Evolutionary conservation across 1,140 invertebrate species (phyloP), one percentile per base, ranked within the genome.

Genomic region (Penaeus chinensis): DNA sequence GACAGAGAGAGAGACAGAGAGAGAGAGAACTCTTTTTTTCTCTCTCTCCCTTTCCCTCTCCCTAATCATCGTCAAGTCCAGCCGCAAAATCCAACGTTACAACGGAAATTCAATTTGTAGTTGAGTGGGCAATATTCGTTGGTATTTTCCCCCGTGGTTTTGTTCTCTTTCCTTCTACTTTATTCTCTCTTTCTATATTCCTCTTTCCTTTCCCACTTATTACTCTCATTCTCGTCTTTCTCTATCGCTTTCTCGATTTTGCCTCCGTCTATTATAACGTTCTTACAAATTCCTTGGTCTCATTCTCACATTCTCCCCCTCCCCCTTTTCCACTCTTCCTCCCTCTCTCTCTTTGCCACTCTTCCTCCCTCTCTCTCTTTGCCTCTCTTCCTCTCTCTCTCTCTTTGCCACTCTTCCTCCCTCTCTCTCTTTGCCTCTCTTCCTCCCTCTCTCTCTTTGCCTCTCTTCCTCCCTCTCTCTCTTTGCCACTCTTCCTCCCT

Each of bases 1-100:
- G 74, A 32, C 2, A 77, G 32, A 20, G 18, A 32, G 32, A 20
- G 4, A 32, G 74, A 42, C 2, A 11, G n/a, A 5, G 37, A 42
- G 76, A 37, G 20, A 78, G 24, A 37, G 8, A 2, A 10, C 71
- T 76, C 71, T 76, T n/a, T 76, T 76, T 76, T n/a, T 76, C 71
- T 76, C 71, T 76, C 71, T 76, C 71, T 76, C 24, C 24, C 71
- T 27, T n/a, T 27, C 78, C 24, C 42, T 80, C 78, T 80, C 78
- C 47, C 37, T 80, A 27, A 47, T 54, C 24, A 20, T 22, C 37
- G 37, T 10, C n/a, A 27, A 78, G 37, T 27, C 37, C 20, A 32
- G 20, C 16, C 76, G 22, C 76, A 24, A 27, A 32, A 42, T 42
- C 37, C 22, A n/a, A n/a, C 37, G 76, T 27, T 27, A 42, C 20